Percentiles rank a stretch among this genome's conserved stretches.
Evolutionary conservation across 2,888 invertebrate species (phyloP).

Genomic region (Parelbella ahira): DNA sequence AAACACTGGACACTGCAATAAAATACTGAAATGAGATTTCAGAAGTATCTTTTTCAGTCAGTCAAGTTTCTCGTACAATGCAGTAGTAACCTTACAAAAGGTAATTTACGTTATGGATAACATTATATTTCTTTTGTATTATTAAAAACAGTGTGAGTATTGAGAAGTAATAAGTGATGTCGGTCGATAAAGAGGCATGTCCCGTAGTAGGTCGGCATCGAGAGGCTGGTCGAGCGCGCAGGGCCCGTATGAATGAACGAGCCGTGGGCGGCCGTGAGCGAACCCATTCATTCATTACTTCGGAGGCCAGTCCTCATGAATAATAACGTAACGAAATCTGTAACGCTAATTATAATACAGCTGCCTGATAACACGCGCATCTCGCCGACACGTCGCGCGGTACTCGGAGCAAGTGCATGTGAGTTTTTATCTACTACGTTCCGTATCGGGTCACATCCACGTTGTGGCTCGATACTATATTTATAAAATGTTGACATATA

Average conservation of each 20-base stretch:
- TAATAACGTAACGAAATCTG: conserved; percentile 71
- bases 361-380: conserved; percentile 30
- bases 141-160: conserved; percentile 8
- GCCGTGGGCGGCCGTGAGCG: conserved; percentile 50
- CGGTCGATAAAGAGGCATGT: conserved; percentile 28
- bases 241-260: conserved; percentile 72
- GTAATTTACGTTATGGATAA: background rate
- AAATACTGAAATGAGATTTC: too few species aligned
- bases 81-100: too few species aligned
- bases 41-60: too few species aligned
- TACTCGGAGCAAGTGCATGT: too few species aligned
- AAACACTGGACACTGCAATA: too few species aligned
- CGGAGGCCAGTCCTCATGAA: conserved; percentile 73
- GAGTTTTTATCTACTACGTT: too few species aligned
- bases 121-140: background rate
- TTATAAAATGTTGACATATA: too few species aligned
- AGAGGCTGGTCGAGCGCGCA: conserved; percentile 61
- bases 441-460: too few species aligned
- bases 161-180: conserved; percentile 18
- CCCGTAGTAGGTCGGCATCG: conserved; percentile 46
- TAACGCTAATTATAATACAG: conserved; percentile 47
- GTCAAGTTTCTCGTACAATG: too few species aligned
- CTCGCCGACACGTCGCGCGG: too few species aligned
- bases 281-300: conserved; percentile 73
- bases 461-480: too few species aligned